Evolutionary conservation across 2,113 vertebrate species (phyloP).

Genomic region (Ochotona princeps): DNA sequence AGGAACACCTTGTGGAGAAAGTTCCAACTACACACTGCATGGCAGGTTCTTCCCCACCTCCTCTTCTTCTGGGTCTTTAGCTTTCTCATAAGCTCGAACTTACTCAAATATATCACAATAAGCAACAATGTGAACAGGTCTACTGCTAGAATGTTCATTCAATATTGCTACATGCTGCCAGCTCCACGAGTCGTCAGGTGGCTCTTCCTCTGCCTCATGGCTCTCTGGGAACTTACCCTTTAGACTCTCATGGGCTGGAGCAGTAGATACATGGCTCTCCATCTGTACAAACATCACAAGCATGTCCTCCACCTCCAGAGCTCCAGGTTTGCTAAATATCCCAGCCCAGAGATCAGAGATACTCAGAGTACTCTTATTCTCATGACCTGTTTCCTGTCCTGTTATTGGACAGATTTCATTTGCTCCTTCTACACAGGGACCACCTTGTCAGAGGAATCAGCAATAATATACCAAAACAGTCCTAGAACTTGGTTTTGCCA

Average conservation of each 20-base stretch:
- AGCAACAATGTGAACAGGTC: too few species aligned
- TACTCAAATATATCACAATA: too few species aligned
- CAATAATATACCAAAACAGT: neutral
- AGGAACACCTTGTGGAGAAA: neutral
- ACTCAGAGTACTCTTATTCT: too few species aligned
- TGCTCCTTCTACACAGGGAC: neutral
- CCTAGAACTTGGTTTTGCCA: neutral
- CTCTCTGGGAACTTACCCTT: neutral
- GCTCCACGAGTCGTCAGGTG: neutral
- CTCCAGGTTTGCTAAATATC: neutral
- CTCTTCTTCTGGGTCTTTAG: too few species aligned
- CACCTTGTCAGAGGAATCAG: neutral
- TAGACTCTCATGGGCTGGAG: conserved; percentile 13
- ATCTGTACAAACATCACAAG: neutral
- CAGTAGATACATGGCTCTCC: neutral
- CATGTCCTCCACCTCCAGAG: neutral
- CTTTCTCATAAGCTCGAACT: too few species aligned
- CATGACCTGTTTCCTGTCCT: too few species aligned
- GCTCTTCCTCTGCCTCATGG: neutral
- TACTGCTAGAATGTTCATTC: too few species aligned
- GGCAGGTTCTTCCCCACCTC: too few species aligned
- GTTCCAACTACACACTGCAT: neutral
- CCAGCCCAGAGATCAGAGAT: neutral
- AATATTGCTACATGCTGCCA: too few species aligned
- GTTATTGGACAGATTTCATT: too few species aligned